phyloP scores from a whole-genome alignment of 2,888 invertebrate genomes.

The Vanessa cardui region DNA sequence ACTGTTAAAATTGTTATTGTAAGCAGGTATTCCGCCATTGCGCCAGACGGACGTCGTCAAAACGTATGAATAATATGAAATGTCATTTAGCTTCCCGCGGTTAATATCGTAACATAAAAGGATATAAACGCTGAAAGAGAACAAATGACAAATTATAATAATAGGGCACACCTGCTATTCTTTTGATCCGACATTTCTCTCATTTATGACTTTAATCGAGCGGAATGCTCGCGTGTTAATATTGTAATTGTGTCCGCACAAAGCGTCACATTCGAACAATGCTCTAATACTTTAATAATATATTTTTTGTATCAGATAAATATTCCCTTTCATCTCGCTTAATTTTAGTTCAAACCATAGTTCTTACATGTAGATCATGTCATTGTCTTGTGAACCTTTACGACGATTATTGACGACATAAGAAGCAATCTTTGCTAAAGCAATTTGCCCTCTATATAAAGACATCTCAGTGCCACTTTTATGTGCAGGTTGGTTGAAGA shows the following conservation, averaged over 20 bases:
- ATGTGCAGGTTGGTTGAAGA: slow-evolving; percentile 35
- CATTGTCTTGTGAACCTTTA: slow-evolving; percentile 70
- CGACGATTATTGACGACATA: slow-evolving; percentile 24
- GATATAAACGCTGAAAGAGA: slow-evolving; percentile 65
- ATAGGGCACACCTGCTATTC: slow-evolving; percentile 81
- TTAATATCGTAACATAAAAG: slow-evolving; percentile 62
- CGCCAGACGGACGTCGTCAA: slow-evolving; percentile 18
- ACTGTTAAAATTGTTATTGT: too few relatives aligned
- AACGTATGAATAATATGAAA: slow-evolving; percentile 42
- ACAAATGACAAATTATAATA: slow-evolving; percentile 80
- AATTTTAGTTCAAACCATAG: slow-evolving; percentile 81
- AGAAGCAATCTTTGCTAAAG: slow-evolving; percentile 2
- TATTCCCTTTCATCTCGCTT: slow-evolving; percentile 80
- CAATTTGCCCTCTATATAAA: slow-evolving; percentile 48
- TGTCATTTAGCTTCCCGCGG: slow-evolving; percentile 60
- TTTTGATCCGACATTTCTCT: slow-evolving; percentile 82
- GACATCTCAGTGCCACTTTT: slow-evolving; percentile 39
- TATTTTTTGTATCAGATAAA: slow-evolving; percentile 77
- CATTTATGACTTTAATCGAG: slow-evolving; percentile 81
- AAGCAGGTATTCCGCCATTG: not conserved
- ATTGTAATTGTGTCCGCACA: slow-evolving; percentile 70
- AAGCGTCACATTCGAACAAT: slow-evolving; percentile 76
- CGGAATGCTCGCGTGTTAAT: slow-evolving; percentile 76
- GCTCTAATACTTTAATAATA: slow-evolving; percentile 66
- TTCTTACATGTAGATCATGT: slow-evolving; percentile 78